Evolutionary conservation across 2,888 invertebrate genomes (phyloP).

Genomic region (Teleogryllus oceanicus): DNA sequence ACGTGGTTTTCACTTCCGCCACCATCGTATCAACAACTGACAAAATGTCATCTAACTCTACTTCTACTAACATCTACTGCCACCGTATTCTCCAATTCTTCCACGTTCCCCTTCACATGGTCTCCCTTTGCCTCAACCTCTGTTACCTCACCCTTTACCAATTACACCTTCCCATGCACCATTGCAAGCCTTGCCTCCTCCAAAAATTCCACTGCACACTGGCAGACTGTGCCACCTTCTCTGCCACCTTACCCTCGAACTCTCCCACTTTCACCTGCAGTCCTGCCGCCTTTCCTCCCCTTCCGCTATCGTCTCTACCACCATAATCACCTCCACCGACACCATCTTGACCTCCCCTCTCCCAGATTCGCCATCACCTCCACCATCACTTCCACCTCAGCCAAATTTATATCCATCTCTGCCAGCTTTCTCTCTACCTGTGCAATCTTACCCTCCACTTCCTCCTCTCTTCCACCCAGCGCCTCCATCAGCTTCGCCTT

Average conservation of each 20-base stretch:
- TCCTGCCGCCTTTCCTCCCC: not conserved
- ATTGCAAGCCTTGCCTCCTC: too few relatives aligned
- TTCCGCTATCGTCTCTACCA: not conserved
- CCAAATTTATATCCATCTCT: too few relatives aligned
- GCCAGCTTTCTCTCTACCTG: too few relatives aligned
- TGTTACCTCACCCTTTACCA: not conserved
- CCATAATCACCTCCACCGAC: not conserved
- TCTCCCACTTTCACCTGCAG: too few relatives aligned
- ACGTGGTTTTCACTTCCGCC: not conserved
- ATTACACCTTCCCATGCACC: too few relatives aligned
- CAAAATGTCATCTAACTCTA: not conserved
- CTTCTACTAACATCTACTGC: not conserved
- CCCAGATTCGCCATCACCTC: too few relatives aligned
- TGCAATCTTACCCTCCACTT: too few relatives aligned
- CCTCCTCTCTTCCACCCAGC: too few relatives aligned
- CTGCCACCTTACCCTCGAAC: not conserved
- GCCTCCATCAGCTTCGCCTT: too few relatives aligned
- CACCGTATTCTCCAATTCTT: not conserved
- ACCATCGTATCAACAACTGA: not conserved
- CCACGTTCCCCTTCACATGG: not conserved
- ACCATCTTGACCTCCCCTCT: not conserved
- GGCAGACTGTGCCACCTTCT: not conserved
- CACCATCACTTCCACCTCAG: too few relatives aligned
- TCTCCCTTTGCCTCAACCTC: not conserved
- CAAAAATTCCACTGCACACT: too few relatives aligned